phyloP scores from a whole-genome alignment of 2,888 invertebrate genomes.

The Hymenopus coronatus region DNA sequence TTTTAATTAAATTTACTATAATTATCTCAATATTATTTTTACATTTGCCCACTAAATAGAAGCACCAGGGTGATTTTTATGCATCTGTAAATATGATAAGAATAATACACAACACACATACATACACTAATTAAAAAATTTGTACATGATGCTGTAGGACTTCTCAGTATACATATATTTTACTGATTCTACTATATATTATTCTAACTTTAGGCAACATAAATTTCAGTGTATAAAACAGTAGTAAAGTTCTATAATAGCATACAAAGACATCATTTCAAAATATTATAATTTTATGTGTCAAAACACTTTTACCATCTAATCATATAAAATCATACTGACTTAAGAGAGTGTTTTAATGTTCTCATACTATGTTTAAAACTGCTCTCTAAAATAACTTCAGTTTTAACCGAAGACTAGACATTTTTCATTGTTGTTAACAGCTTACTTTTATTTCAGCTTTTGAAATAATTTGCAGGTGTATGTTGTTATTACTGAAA shows the following conservation, averaged over 20 bases:
- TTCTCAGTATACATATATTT: not conserved
- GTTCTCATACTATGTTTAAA: not conserved
- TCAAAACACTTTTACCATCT: not conserved
- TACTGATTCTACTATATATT: not conserved
- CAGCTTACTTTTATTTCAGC: no score
- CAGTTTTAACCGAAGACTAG: no score
- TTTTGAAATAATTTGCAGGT: no score
- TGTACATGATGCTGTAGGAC: slow-evolving; percentile 6
- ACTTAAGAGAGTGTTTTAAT: slow-evolving; percentile 4
- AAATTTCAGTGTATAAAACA: slow-evolving; percentile 7
- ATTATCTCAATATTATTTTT: not conserved
- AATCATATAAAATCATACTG: not conserved
- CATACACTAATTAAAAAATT: not conserved
- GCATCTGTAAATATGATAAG: not conserved
- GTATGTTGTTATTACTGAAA: no score
- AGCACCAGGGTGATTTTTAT: not conserved
- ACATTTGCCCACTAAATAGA: not conserved
- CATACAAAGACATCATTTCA: not conserved
- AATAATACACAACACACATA: not conserved
- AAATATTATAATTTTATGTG: not conserved
- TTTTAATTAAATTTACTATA: not conserved
- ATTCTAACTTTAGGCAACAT: not conserved
- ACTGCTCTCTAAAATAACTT: not conserved
- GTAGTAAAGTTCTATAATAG: slow-evolving; percentile 2
- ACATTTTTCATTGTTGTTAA: no score